Conservation (phyloP, 2,113 vertebrate genomes). For the Sardina pilchardus region DNA sequence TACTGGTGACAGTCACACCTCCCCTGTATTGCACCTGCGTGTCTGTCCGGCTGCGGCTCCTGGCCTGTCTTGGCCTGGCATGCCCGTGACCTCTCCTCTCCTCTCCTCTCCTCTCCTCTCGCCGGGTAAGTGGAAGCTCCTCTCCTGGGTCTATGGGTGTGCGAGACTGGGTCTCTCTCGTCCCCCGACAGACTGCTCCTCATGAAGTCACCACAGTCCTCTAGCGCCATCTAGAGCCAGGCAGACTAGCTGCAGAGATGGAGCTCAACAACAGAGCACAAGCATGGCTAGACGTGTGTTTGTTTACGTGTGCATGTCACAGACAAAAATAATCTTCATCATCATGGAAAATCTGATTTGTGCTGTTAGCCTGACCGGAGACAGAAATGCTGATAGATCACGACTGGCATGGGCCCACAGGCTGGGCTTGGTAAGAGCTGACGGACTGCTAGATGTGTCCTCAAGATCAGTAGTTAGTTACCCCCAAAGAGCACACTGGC, state of each 20-base stretch:
- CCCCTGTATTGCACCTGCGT: neutral
- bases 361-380: neutral
- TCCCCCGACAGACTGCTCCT: too few species aligned
- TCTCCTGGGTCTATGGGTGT: neutral
- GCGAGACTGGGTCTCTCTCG: too few species aligned
- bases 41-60: neutral
- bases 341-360: neutral
- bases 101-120: neutral
- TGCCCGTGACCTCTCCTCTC: neutral
- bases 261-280: neutral
- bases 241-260: neutral
- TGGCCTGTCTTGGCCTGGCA: neutral
- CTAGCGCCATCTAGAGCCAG: slow-evolving; percentile 68
- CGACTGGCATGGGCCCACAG: too few species aligned
- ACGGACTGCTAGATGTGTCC: neutral
- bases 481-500: neutral
- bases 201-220: slow-evolving; percentile 46
- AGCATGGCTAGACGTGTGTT: slow-evolving; percentile 34
- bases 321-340: neutral
- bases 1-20: neutral
- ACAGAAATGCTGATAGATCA: neutral
- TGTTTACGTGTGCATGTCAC: slow-evolving; percentile 4
- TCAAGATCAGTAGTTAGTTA: neutral
- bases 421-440: neutral
- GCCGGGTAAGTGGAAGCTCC: neutral